Evolutionary conservation across 1,140 invertebrate genomes (phyloP).

Genomic region (Drosophila equinoxialis): DNA sequence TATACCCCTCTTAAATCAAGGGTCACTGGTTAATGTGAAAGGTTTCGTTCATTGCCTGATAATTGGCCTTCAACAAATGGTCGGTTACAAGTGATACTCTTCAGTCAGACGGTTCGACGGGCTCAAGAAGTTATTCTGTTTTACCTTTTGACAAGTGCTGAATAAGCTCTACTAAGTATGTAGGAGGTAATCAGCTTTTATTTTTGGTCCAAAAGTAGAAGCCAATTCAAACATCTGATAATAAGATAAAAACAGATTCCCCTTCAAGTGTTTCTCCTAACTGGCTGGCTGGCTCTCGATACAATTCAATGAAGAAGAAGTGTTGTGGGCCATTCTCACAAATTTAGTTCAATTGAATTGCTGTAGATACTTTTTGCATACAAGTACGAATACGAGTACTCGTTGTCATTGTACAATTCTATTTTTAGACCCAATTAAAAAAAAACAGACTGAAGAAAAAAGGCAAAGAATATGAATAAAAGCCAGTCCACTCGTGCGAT

Average conservation of each 20-base stretch:
- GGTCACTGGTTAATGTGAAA: neutral
- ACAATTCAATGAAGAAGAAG: constrained; percentile 52
- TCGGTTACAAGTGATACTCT: neutral
- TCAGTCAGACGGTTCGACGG: neutral
- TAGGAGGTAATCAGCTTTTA: constrained; percentile 3
- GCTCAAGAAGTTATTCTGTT: neutral
- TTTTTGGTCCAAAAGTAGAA: constrained; percentile 3
- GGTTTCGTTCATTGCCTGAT: neutral
- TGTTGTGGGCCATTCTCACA: constrained; percentile 40
- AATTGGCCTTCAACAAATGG: neutral
- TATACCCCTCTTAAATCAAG: neutral
- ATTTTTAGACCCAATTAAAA: constrained; percentile 78
- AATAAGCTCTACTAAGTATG: neutral
- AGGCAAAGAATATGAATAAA: constrained; percentile 16
- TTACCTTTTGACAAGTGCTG: neutral
- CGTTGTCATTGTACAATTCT: constrained; percentile 55
- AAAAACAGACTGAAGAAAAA: neutral
- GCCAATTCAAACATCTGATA: constrained; percentile 11
- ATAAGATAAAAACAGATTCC: constrained; percentile 26
- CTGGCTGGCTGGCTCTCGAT: constrained; percentile 18
- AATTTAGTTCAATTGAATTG: constrained; percentile 79
- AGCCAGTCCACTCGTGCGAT: constrained; percentile 3
- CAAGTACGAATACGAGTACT: constrained; percentile 7
- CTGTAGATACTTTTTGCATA: constrained; percentile 32
- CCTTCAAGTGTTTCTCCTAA: constrained; percentile 1